These are phyloP conservation scores for Novumbra hubbsi DNA, from an alignment of 2,797 vertebrate genomes.

Conservation along the genomic window DNA sequence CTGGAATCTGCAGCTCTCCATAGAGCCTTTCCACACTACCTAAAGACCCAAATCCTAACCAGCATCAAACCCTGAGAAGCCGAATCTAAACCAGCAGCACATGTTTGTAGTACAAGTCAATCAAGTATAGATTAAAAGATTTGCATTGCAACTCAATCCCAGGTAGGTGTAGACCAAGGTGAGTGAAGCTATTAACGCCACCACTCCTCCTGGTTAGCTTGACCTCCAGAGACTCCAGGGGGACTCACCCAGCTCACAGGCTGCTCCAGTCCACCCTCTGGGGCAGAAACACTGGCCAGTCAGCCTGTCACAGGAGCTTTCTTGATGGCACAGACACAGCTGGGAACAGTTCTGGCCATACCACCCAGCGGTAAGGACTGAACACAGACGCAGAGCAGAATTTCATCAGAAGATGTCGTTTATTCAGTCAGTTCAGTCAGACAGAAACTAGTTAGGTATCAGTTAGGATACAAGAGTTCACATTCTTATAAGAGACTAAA, in stretches of 20 bases:
- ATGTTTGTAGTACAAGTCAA: background rate
- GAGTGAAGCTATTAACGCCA: too few species aligned
- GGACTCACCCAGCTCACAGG: conserved; percentile 62
- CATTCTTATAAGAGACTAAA: conserved; percentile 8
- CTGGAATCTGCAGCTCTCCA: conserved; percentile 60
- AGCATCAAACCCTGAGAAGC: background rate
- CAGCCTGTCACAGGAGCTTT: conserved; percentile 52
- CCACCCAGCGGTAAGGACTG: conserved; percentile 59
- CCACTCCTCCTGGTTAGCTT: too few species aligned
- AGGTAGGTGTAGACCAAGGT: too few species aligned
- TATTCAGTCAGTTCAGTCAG: background rate
- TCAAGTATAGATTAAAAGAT: background rate
- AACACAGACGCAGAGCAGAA: conserved; percentile 16
- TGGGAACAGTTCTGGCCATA: conserved; percentile 57
- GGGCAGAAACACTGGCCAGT: conserved; percentile 58
- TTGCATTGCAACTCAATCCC: background rate
- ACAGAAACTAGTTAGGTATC: background rate
- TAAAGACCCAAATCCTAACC: background rate
- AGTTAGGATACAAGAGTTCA: background rate
- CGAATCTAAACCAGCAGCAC: background rate
- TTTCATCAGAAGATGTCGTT: background rate
- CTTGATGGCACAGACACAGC: conserved; percentile 60
- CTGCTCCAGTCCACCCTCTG: conserved; percentile 55
- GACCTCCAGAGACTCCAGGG: background rate
- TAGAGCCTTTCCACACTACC: conserved; percentile 50